Conservation (phyloP, 2,888 invertebrate genomes). For the Sminthurinus aureus region DNA sequence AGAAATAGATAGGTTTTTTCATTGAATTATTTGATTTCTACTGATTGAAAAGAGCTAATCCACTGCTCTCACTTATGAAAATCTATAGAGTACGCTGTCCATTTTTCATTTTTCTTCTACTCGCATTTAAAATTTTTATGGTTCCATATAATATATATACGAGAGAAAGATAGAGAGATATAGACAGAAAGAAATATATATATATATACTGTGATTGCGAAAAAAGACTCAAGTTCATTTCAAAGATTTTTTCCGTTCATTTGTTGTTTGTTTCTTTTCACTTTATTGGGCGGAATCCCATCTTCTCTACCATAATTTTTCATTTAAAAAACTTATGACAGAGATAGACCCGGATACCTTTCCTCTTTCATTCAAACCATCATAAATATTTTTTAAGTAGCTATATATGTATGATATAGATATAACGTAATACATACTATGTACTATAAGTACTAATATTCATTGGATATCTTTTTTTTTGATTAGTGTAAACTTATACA, state of each 20-base stretch:
- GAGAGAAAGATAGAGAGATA: constrained; percentile 21
- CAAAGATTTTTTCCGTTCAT: background rate
- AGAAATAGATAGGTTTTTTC: background rate
- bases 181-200: constrained; percentile 19
- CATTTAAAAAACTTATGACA: constrained; percentile 30
- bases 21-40: background rate
- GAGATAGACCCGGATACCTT: constrained; percentile 54
- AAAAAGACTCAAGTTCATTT: background rate
- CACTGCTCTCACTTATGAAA: constrained; percentile 24
- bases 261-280: constrained; percentile 11
- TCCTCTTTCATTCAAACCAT: constrained; percentile 34
- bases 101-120: constrained; percentile 4
- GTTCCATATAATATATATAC: too few relatives aligned
- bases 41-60: constrained; percentile 7
- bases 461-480: too few relatives aligned
- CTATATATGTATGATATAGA: background rate
- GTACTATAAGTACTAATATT: background rate
- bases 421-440: background rate
- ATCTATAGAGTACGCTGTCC: background rate
- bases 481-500: too few relatives aligned
- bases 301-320: constrained; percentile 45
- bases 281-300: constrained; percentile 60
- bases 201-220: constrained; percentile 10
- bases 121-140: background rate
- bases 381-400: background rate